phyloP scores from a whole-genome alignment of 2,113 vertebrate genomes.

The Ardeotis arabs region DNA sequence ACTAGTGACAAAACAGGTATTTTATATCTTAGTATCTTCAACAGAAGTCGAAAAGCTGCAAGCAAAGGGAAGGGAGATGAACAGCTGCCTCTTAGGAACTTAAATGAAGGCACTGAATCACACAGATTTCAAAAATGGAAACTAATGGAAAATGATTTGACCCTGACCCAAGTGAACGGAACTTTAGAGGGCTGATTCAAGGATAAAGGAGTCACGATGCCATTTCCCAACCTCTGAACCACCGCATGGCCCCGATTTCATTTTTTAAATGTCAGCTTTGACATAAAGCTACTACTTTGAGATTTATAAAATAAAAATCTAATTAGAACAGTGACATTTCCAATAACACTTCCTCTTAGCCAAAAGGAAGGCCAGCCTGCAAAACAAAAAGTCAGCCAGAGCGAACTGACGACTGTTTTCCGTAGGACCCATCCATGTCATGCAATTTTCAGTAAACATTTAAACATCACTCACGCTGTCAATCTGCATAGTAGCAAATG shows the following conservation, averaged over 20 bases:
- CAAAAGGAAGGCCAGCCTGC: background rate
- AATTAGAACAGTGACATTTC: constrained; percentile 52
- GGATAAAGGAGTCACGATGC: constrained; percentile 12
- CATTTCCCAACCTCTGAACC: constrained; percentile 41
- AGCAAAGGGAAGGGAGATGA: background rate
- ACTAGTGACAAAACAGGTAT: background rate
- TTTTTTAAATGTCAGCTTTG: constrained; percentile 65
- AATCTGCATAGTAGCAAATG: constrained; percentile 67
- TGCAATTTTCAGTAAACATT: background rate
- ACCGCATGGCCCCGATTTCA: background rate
- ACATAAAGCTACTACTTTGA: constrained; percentile 62
- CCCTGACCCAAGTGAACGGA: constrained; percentile 36
- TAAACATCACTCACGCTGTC: constrained; percentile 62
- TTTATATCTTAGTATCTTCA: background rate
- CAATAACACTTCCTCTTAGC: constrained; percentile 12
- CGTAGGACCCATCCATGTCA: background rate
- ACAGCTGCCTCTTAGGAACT: background rate
- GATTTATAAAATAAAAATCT: constrained; percentile 53
- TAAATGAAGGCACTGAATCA: constrained; percentile 25
- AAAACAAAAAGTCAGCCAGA: background rate
- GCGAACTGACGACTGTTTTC: background rate
- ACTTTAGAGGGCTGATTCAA: background rate
- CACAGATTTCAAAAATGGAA: constrained; percentile 47
- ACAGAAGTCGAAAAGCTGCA: background rate
- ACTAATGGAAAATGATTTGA: constrained; percentile 56